Evolutionary conservation across 2,888 invertebrate species (phyloP).

Genomic region (Acrocyrtus sp.): DNA sequence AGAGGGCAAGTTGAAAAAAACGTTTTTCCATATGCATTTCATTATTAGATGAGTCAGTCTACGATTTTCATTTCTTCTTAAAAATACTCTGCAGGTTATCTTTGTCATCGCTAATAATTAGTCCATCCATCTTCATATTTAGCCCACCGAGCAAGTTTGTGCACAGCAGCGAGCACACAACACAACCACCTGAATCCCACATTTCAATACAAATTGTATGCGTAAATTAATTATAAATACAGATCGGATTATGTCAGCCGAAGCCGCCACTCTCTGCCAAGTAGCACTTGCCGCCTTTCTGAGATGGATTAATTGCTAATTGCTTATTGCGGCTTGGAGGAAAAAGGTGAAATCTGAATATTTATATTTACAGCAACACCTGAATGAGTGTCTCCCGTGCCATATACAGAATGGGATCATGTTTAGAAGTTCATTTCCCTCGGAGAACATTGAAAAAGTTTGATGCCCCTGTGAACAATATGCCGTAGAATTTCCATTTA

Average conservation of each 20-base stretch:
- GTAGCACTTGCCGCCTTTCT: no score
- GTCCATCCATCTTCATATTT: not conserved
- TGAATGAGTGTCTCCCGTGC: not conserved
- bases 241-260: not conserved
- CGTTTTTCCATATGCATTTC: not conserved
- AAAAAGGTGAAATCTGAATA: slow-evolving; percentile 7
- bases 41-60: not conserved
- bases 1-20: not conserved
- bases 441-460: slow-evolving; percentile 3
- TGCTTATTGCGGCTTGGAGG: slow-evolving; percentile 1
- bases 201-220: not conserved
- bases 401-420: no score
- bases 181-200: not conserved
- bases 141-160: not conserved
- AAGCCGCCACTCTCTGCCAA: no score
- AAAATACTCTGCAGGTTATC: no score
- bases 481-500: no score
- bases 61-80: not conserved
- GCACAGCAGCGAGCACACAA: not conserved
- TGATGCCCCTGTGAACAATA: slow-evolving; percentile 44
- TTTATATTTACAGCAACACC: slow-evolving; percentile 5
- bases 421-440: slow-evolving; percentile 36
- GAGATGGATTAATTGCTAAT: slow-evolving; percentile 29
- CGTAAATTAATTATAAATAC: slow-evolving; percentile 11
- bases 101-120: not conserved